Percentiles rank a stretch among this genome's conserved stretches.
These are phyloP conservation scores for Callipepla squamata DNA, from an alignment of 2,113 vertebrate species.

Conservation along the genomic window DNA sequence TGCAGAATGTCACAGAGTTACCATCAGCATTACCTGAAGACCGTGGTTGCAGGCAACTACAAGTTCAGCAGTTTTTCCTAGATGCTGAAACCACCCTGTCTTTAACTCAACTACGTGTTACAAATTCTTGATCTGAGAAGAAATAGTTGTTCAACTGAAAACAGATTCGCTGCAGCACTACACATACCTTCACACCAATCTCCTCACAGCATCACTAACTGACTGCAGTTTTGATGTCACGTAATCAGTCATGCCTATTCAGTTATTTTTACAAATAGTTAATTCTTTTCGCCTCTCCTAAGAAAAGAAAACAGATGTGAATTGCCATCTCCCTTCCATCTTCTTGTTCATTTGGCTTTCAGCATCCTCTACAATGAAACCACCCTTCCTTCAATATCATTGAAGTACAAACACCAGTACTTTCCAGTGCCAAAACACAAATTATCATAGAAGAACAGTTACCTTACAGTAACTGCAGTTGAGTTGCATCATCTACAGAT, in stretches of 20 bases:
- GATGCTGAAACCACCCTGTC: neutral
- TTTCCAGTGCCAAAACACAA: neutral
- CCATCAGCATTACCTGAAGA: neutral
- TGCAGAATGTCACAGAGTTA: neutral
- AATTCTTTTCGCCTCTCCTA: neutral
- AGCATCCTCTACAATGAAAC: neutral
- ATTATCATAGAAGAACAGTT: neutral
- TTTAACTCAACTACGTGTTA: conserved; percentile 1
- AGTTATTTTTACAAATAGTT: neutral
- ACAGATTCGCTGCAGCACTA: neutral
- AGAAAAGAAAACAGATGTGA: neutral
- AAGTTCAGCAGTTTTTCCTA: neutral
- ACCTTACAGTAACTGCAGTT: neutral
- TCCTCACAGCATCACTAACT: neutral
- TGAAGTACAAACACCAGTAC: neutral
- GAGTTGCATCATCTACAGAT: neutral
- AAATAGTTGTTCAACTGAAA: neutral
- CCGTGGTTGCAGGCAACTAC: neutral
- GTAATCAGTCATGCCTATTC: neutral
- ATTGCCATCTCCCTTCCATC: neutral
- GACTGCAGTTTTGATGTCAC: neutral
- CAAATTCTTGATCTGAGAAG: neutral
- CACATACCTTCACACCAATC: neutral
- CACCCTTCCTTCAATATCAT: neutral
- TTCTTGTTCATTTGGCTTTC: neutral